Conservation (phyloP, 2,888 invertebrate genomes). For the Agrypnus murinus region DNA sequence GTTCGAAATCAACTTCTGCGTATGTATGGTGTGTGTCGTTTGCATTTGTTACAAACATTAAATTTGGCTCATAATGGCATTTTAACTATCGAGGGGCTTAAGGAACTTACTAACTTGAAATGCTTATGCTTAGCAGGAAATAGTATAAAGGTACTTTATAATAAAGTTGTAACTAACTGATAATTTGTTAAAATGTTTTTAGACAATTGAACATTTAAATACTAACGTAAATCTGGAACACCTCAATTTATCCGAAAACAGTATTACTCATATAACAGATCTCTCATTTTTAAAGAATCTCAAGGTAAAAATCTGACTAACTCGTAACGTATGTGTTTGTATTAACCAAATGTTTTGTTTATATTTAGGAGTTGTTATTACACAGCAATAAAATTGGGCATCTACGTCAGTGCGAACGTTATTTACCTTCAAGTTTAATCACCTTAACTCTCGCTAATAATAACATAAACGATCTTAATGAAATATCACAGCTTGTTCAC, state of each 20-base stretch:
- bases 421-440: constrained; percentile 84
- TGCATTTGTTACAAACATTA: constrained; percentile 86
- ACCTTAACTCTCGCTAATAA: constrained; percentile 88
- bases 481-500: constrained; percentile 87
- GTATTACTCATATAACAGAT: constrained; percentile 88
- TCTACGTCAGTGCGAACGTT: constrained; percentile 87
- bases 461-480: constrained; percentile 88
- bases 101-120: constrained; percentile 86
- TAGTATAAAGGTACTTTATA: constrained; percentile 83
- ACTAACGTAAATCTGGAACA: constrained; percentile 87
- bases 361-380: constrained; percentile 83
- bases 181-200: constrained; percentile 59
- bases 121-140: constrained; percentile 91
- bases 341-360: not conserved
- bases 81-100: constrained; percentile 91
- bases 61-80: constrained; percentile 93
- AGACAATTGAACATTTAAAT: constrained; percentile 91
- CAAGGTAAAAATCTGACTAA: constrained; percentile 79
- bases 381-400: constrained; percentile 91
- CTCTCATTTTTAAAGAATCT: constrained; percentile 87
- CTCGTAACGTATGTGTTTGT: too few species aligned
- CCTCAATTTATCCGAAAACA: constrained; percentile 92
- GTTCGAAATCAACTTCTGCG: constrained; percentile 89
- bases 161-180: not conserved
- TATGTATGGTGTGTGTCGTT: constrained; percentile 89